Evolutionary conservation across 2,888 invertebrate species (phyloP), one percentile per base, ranked within the genome.

Genomic region (Heliconius cydno): DNA sequence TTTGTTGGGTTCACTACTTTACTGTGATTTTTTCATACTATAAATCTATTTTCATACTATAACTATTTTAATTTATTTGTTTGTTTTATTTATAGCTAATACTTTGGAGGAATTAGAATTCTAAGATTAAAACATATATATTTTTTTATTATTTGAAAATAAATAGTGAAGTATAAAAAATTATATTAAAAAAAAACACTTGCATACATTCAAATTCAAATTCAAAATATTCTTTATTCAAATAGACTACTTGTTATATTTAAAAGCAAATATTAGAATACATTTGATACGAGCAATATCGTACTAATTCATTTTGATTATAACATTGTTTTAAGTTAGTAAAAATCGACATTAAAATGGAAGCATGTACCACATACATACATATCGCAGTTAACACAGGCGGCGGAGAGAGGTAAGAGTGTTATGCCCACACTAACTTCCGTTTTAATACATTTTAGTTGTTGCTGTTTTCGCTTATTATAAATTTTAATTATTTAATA

Each of bases 381-480:
- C 86, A 83, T 86, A 85, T 82, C 63, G 73, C 71, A 76, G 71
- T 82, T 90, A 90, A 91, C 88, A 82, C 77, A 88, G 91, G 91
- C 91, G 92, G 91, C 89, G 90, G 87, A 85, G 81, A 84, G 85
- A 85, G 86, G 89, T 88, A 87, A 90, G 92, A 88, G 91, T 93
- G 90, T 90, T 60, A n/a, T 88, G 90, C 86, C 92, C 92, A 93
- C 93, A 92, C 92, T 94, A 94, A 94, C 92, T 92, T 87, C 87
- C 90, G 90, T 90, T 88, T 83, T 77, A 68, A 77, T 77, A 70
- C 25, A 71, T 68, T 74, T 75, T 73, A 67, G 57, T 41, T 78
- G 25, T 67, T 78, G 66, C 28, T 34, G 57, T 73, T 25, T 60
- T 38, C 2, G 73, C 60, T 60, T 73, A 70, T 70, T 70, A 28